Percentiles rank a stretch among this genome's conserved stretches.
Conservation (phyloP, 1,140 invertebrate genomes). For the Cotesia glomerata region DNA sequence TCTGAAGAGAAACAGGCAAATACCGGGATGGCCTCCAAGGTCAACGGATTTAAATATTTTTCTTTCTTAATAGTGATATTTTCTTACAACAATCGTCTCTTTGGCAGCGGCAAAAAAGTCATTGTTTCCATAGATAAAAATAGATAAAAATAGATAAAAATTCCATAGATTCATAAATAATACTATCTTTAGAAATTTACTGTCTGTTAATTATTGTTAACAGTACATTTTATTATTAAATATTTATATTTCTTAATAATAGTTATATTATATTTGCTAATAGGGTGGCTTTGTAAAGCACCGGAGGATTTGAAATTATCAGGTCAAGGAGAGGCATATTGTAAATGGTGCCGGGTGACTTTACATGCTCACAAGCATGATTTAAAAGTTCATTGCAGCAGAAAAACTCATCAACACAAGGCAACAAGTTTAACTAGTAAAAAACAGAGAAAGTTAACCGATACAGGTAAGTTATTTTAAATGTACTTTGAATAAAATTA, state of each 20-base stretch:
- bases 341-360: conserved; percentile 6
- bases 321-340: conserved; percentile 3
- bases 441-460: background rate
- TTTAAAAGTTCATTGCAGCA: background rate
- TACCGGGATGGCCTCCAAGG: too few relatives aligned
- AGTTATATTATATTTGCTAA: background rate
- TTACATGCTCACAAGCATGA: conserved; percentile 5
- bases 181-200: too few relatives aligned
- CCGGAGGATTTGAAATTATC: background rate
- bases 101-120: too few relatives aligned
- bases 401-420: background rate
- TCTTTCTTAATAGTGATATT: too few relatives aligned
- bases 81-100: too few relatives aligned
- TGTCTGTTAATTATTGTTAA: too few relatives aligned
- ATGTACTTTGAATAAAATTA: background rate
- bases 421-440: background rate
- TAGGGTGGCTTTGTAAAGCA: conserved; percentile 2
- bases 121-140: too few relatives aligned
- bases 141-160: too few relatives aligned
- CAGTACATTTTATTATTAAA: background rate
- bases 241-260: background rate
- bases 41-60: too few relatives aligned
- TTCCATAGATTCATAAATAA: too few relatives aligned
- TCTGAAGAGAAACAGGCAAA: too few relatives aligned
- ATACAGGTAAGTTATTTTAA: background rate